Evolutionary conservation across 2,113 vertebrate species (phyloP), one percentile per base, ranked within the genome.

Genomic region (Pelobates fuscus): DNA sequence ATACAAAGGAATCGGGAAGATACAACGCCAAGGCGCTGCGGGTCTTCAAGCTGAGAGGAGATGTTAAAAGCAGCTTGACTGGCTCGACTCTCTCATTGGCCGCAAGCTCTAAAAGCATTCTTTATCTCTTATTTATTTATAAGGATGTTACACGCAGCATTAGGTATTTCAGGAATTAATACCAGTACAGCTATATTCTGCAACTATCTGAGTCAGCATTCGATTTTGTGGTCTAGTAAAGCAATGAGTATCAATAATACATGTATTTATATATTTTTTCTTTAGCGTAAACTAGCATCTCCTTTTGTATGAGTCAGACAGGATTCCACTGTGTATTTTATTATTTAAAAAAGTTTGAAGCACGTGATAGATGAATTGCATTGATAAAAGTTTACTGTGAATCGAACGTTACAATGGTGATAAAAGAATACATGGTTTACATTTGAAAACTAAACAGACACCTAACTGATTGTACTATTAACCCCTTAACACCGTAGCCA

Each of bases 1-100:
- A 64, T 58, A 81, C 61, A 78, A 67, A 84, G 54, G 70, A 78
- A 72, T 32, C 30, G 80, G 70, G 55, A 77, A 79, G 58, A 80
- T 37, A 5, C 24, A 61, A 78, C 65, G 20, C 44, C 70, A 76
- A 0, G 15, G 68, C 21, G 71, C 44, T 0, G 1, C 2, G 1
- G 60, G 77, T 78, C 14, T 37, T 55, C 80, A 30, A 0, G 0
- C 21, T 61, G n/a, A 17, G 71, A 21, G 37, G 58, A 0, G 0
- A 26, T 67, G 24, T 15, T 76, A 27, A 60, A 67, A 76, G 54
- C 10, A 55, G 23, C 76, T 69, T 46, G 0, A 70, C 44, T 68
- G 46, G 2, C 23, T 59, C 23, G 17, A 37, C 26, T 44, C 23
- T 15, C 10, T 75, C 6, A 18, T 63, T 74, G 77, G 20, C 25